These are phyloP conservation scores for Onthophagus sagittarius DNA, from an alignment of 2,888 invertebrate species.

Conservation along the genomic window DNA sequence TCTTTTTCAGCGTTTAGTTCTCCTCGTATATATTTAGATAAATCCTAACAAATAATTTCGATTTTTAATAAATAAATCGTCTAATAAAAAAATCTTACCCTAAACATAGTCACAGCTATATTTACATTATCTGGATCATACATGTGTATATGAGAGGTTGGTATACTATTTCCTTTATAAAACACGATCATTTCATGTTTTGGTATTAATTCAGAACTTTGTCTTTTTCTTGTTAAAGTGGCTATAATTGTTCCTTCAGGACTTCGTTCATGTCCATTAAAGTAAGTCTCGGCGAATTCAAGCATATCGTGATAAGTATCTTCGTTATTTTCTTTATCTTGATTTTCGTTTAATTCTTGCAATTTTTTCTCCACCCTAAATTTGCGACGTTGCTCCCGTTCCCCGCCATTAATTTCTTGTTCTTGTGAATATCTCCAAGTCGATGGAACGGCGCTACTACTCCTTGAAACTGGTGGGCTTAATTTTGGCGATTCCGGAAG, in stretches of 20 bases:
- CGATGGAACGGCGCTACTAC: conserved; percentile 49
- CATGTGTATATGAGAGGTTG: conserved; percentile 90
- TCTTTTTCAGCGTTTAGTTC: conserved; percentile 83
- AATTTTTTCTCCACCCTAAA: conserved; percentile 82
- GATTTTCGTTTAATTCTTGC: conserved; percentile 69
- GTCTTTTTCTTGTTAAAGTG: conserved; percentile 75
- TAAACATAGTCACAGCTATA: conserved; percentile 84
- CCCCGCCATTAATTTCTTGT: conserved; percentile 46
- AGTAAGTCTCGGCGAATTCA: conserved; percentile 91
- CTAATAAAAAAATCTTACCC: conserved; percentile 56
- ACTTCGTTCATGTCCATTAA: conserved; percentile 82
- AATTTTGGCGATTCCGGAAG: conserved; percentile 52
- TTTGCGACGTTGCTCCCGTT: conserved; percentile 76
- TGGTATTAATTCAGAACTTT: conserved; percentile 74
- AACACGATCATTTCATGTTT: conserved; percentile 92
- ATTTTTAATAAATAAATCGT: not conserved
- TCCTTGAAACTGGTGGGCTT: conserved; percentile 52
- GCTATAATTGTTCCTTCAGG: conserved; percentile 87
- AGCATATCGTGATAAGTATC: conserved; percentile 75
- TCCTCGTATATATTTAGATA: conserved; percentile 85
- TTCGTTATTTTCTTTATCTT: conserved; percentile 54
- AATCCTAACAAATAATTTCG: conserved; percentile 59
- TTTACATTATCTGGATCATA: conserved; percentile 93
- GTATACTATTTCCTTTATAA: conserved; percentile 82
- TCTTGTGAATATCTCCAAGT: conserved; percentile 40